phyloP scores from a whole-genome alignment of 2,888 invertebrate species.

The Unio delphinus region DNA sequence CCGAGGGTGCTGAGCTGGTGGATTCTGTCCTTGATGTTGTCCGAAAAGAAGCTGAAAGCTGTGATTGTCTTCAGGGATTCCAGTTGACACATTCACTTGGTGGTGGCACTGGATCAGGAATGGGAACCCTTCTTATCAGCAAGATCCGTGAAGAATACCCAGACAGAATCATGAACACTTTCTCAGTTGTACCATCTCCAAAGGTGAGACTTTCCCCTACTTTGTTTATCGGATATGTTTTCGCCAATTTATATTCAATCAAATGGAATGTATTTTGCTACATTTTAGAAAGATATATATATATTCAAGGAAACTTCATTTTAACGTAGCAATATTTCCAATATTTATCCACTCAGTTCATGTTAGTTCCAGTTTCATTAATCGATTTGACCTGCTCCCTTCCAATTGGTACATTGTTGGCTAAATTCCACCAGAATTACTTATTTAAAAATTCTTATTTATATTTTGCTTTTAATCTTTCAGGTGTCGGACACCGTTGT shows the following conservation, averaged over 20 bases:
- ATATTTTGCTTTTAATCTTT: slow-evolving; percentile 3
- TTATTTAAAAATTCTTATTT: neutral
- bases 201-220: slow-evolving; percentile 74
- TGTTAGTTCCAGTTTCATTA: neutral
- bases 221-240: neutral
- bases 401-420: no score
- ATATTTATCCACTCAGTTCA: neutral
- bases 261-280: no score
- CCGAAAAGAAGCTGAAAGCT: slow-evolving; percentile 64
- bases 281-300: no score
- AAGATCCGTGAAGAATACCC: no score
- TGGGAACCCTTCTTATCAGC: no score
- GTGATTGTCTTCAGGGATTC: slow-evolving; percentile 68
- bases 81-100: slow-evolving; percentile 74
- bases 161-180: slow-evolving; percentile 75
- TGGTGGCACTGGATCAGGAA: no score
- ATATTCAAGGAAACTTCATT: neutral
- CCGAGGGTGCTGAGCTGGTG: slow-evolving; percentile 81
- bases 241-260: neutral
- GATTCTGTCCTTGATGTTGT: slow-evolving; percentile 67
- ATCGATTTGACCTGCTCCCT: neutral
- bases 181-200: slow-evolving; percentile 90
- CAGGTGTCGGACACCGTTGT: slow-evolving; percentile 82
- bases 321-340: neutral
- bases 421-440: no score